A percentile compares a stretch with the other conserved stretches of the same genome.
These are phyloP conservation scores for Asobara japonica DNA, from an alignment of 1,140 invertebrate species.

Conservation along the genomic window DNA sequence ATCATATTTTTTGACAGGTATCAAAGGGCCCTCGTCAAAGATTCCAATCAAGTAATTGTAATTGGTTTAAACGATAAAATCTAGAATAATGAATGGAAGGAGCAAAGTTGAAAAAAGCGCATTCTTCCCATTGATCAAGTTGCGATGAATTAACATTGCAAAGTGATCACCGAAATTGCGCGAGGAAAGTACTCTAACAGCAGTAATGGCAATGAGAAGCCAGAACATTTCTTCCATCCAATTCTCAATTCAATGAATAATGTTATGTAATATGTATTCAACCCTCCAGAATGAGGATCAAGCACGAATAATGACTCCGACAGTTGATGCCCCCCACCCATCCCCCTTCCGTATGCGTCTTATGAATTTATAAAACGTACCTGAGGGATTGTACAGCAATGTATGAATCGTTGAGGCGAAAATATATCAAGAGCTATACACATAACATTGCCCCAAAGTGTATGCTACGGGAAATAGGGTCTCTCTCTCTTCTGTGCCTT, in stretches of 20 bases:
- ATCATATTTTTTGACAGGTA: too few relatives aligned
- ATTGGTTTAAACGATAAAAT: too few relatives aligned
- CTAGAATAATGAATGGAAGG: too few relatives aligned
- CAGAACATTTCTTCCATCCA: neutral
- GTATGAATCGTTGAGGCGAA: neutral
- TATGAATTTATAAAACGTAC: constrained; percentile 1
- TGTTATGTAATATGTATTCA: neutral
- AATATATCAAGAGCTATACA: neutral
- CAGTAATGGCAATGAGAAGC: too few relatives aligned
- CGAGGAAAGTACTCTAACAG: too few relatives aligned
- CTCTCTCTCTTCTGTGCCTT: neutral
- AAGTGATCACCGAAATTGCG: too few relatives aligned
- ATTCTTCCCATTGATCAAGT: too few relatives aligned
- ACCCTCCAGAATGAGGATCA: neutral
- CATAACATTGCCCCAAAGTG: neutral
- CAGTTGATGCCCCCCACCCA: neutral
- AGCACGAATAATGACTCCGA: neutral
- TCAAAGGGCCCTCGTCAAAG: too few relatives aligned
- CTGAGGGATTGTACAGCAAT: neutral
- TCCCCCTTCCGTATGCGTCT: neutral
- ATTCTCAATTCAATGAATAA: neutral
- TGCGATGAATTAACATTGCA: too few relatives aligned
- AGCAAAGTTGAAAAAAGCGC: too few relatives aligned
- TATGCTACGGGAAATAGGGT: neutral
- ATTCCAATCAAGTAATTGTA: too few relatives aligned